A percentile compares a stretch with the other conserved stretches of the same genome.
phyloP scores from a whole-genome alignment of 2,888 invertebrate species.

The Orthonychiurus folsomi region DNA sequence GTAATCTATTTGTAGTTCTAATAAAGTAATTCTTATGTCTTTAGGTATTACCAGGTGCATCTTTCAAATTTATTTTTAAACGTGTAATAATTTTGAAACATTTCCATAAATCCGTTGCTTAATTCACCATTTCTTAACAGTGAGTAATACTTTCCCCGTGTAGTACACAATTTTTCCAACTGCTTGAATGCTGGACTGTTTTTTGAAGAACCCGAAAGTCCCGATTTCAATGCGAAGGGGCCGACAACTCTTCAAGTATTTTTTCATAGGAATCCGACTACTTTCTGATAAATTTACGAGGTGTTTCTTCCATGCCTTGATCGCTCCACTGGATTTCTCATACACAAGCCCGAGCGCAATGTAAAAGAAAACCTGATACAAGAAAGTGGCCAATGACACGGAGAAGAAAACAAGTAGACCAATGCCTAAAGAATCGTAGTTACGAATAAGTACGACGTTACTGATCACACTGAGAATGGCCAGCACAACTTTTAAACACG shows the following conservation, averaged over 20 bases:
- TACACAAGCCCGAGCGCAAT: neutral
- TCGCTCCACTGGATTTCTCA: neutral
- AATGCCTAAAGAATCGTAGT: neutral
- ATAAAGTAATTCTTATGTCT: too few species aligned
- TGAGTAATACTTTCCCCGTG: neutral
- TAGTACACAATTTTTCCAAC: neutral
- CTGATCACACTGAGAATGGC: neutral
- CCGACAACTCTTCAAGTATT: neutral
- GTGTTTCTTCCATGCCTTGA: neutral
- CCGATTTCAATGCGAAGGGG: neutral
- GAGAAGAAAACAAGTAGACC: neutral
- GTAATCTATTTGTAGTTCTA: too few species aligned
- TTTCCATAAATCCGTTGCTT: too few species aligned
- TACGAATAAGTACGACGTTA: neutral
- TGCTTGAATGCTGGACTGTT: neutral
- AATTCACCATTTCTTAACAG: too few species aligned
- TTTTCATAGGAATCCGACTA: neutral
- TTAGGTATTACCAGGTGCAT: too few species aligned
- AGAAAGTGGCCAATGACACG: neutral
- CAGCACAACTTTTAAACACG: neutral
- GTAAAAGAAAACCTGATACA: neutral
- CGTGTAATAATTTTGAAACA: too few species aligned
- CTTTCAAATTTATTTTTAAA: too few species aligned
- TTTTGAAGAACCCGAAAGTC: neutral
- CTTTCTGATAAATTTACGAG: neutral